A percentile compares a stretch with the other conserved stretches of the same genome.
phyloP scores from a whole-genome alignment of 2,888 invertebrate genomes.

The Heliconius sara region DNA sequence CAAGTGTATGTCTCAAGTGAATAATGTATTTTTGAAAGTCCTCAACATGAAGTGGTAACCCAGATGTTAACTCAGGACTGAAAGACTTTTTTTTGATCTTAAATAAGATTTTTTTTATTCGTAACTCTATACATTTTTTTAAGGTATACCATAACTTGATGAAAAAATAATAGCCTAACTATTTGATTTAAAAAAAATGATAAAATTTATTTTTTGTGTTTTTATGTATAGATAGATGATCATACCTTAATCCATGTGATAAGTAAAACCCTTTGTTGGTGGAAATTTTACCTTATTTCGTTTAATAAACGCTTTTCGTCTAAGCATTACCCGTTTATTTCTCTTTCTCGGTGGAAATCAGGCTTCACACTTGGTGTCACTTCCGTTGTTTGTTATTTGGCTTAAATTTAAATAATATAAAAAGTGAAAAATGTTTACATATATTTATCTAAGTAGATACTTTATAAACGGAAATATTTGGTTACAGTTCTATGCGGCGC shows the following conservation, averaged over 20 bases:
- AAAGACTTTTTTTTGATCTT: not conserved
- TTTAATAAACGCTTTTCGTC: no score
- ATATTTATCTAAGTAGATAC: slow-evolving; percentile 3
- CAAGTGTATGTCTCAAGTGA: slow-evolving; percentile 9
- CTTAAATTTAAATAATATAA: not conserved
- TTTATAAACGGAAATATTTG: slow-evolving; percentile 1
- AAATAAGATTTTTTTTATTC: not conserved
- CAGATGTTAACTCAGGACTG: not conserved
- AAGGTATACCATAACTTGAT: not conserved
- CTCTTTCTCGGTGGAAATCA: no score
- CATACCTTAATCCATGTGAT: no score
- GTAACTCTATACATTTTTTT: not conserved
- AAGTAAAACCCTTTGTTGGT: no score
- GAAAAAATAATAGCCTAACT: no score
- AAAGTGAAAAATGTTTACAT: not conserved
- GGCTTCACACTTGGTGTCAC: no score
- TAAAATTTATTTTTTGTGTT: no score
- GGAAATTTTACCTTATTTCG: no score
- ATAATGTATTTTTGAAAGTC: slow-evolving; percentile 3
- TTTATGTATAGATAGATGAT: no score
- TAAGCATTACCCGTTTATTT: no score
- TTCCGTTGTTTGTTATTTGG: no score
- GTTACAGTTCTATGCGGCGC: not conserved
- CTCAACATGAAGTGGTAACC: not conserved
- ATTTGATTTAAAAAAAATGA: no score